A percentile compares a stretch with the other conserved stretches of the same genome.
Conservation (phyloP, 2,888 invertebrate species). For the Phragmatobia fuliginosa region DNA sequence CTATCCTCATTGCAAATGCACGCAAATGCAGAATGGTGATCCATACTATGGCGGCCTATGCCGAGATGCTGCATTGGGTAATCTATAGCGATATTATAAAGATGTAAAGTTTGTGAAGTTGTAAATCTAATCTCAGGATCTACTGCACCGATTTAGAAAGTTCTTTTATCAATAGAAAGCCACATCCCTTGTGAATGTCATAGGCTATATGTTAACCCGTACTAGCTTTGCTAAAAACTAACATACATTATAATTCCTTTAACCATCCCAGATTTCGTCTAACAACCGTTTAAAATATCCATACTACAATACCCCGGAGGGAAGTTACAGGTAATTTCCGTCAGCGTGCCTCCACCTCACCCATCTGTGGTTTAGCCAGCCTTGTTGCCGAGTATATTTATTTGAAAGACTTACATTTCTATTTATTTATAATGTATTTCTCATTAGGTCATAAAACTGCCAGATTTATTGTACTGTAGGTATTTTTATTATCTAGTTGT, state of each 20-base stretch:
- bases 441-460: slow-evolving; percentile 6
- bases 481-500: neutral
- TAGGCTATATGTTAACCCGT: too few relatives aligned
- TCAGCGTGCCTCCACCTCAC: neutral
- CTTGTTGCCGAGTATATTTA: neutral
- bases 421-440: slow-evolving; percentile 13
- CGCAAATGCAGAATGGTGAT: too few relatives aligned
- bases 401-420: slow-evolving; percentile 4
- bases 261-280: neutral
- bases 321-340: slow-evolving; percentile 17
- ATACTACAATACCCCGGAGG: neutral
- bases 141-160: too few relatives aligned
- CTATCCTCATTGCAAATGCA: too few relatives aligned
- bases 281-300: neutral
- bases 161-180: too few relatives aligned
- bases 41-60: too few relatives aligned
- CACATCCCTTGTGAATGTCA: too few relatives aligned
- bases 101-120: too few relatives aligned
- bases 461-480: slow-evolving; percentile 6
- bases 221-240: too few relatives aligned
- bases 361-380: slow-evolving; percentile 4
- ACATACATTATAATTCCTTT: neutral
- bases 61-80: too few relatives aligned
- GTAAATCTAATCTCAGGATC: too few relatives aligned
- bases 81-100: too few relatives aligned